Evolutionary conservation across 2,797 vertebrate species (phyloP), one percentile per base, ranked within the genome.

Genomic region (Coccyzus lansbergi): DNA sequence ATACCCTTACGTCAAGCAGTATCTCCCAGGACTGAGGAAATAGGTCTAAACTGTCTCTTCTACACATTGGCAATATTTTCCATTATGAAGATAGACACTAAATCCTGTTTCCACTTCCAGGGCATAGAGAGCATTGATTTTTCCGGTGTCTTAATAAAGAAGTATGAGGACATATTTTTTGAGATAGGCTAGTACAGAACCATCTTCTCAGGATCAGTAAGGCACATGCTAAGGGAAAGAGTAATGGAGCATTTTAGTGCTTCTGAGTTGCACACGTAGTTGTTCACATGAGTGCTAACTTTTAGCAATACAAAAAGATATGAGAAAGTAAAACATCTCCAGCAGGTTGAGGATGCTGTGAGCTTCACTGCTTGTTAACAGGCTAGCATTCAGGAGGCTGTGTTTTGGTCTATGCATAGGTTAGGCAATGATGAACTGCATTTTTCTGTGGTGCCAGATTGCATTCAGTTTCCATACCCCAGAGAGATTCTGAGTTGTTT

Each of bases 281-380:
- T 84, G 74, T 91, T 46, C 91, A 67, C 6, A 4, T 86, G 89
- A 93, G 36, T 21, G 52, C 70, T 91, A 93, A 93, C 59, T 95
- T 93, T 42, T 72, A 94, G 80, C 74, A 86, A 79, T 93, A 91
- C 82, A 94, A 90, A 91, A 96, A 95, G 48, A 82, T 81, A 64
- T 1, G 63, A 94, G 85, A 88, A 91, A 95, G 36, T 76, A 91
- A 96, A 93, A 77, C 60, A 95, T 96, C 74, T 96, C 83, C 59
- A 88, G 83, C 92, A 93, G 93, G 87, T 88, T 94, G 83, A 80
- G 52, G 55, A 48, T 93, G 64, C 52, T 7, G 69, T 92, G 91
- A 95, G 83, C 91, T 91, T 96, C 91, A 80, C 87, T 79, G 94
- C 89, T 86, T 93, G 83, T 90, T 83, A 92, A 88, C 70, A 93